Conservation (phyloP, 2,113 vertebrate genomes). For the Colinus virginianus region DNA sequence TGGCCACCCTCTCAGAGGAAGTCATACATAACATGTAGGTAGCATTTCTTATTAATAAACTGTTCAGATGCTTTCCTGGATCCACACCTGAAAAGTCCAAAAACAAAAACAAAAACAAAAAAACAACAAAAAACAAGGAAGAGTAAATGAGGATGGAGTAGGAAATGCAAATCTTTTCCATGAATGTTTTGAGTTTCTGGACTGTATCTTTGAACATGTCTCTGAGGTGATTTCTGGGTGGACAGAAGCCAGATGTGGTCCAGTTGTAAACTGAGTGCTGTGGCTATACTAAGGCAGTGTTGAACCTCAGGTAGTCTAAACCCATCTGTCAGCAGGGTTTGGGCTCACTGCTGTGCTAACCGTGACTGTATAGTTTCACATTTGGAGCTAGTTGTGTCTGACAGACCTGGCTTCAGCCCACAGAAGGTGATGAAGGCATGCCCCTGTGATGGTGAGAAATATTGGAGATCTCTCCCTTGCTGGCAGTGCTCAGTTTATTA, state of each 20-base stretch:
- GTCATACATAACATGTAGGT: background rate
- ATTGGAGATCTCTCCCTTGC: background rate
- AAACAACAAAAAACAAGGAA: background rate
- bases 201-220: background rate
- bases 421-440: background rate
- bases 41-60: background rate
- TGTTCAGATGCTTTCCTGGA: background rate
- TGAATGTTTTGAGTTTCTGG: background rate
- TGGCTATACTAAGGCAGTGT: background rate
- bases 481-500: background rate
- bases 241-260: background rate
- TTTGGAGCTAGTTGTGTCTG: background rate
- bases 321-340: background rate
- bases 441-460: background rate
- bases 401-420: background rate
- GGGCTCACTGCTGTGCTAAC: background rate
- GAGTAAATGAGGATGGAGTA: background rate
- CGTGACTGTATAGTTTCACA: accelerated
- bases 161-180: background rate
- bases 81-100: background rate
- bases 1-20: background rate
- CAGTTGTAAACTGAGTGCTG: background rate
- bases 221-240: background rate
- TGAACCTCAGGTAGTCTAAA: background rate
- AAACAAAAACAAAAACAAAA: background rate